A percentile compares a stretch with the other conserved stretches of the same genome.
Conservation (phyloP, 2,888 invertebrate genomes). For the Caenorhabditis sinica region DNA sequence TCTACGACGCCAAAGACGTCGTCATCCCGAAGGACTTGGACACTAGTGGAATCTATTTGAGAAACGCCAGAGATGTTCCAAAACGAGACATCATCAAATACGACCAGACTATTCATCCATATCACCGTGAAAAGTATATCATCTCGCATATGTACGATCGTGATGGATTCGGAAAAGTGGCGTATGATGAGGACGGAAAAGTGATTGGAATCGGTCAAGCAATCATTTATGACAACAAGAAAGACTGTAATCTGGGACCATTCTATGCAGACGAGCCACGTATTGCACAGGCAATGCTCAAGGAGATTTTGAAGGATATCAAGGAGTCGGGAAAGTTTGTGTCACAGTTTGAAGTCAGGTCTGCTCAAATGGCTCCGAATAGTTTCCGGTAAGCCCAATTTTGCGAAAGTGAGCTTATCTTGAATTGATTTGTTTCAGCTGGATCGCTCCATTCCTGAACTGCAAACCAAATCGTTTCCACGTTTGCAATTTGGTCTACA, state of each 20-base stretch:
- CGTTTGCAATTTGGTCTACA: constrained; percentile 35
- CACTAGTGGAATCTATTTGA: constrained; percentile 7
- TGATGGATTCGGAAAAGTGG: constrained; percentile 42
- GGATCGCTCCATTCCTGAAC: constrained; percentile 48
- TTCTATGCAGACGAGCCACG: constrained; percentile 41
- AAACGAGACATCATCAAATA: constrained; percentile 34
- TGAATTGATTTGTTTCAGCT: constrained; percentile 35
- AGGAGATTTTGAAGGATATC: constrained; percentile 32
- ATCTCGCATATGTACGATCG: constrained; percentile 34
- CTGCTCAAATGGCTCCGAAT: constrained; percentile 10
- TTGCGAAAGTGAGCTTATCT: neutral
- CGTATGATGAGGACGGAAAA: constrained; percentile 32
- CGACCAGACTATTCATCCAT: constrained; percentile 40
- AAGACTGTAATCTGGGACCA: constrained; percentile 40
- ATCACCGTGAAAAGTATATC: constrained; percentile 41
- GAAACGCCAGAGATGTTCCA: constrained; percentile 30
- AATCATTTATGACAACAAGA: constrained; percentile 28
- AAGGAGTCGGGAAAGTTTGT: constrained; percentile 30
- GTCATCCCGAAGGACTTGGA: constrained; percentile 11
- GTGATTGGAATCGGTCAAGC: constrained; percentile 32
- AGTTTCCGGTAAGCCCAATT: constrained; percentile 17
- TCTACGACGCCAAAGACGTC: constrained; percentile 16
- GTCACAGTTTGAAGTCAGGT: constrained; percentile 33
- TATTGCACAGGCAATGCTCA: constrained; percentile 42
- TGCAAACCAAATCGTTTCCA: constrained; percentile 14